Percentiles rank a stretch among this genome's conserved stretches.
These are phyloP conservation scores for Trachemys scripta DNA, from an alignment of 2,113 vertebrate genomes.

Conservation along the genomic window DNA sequence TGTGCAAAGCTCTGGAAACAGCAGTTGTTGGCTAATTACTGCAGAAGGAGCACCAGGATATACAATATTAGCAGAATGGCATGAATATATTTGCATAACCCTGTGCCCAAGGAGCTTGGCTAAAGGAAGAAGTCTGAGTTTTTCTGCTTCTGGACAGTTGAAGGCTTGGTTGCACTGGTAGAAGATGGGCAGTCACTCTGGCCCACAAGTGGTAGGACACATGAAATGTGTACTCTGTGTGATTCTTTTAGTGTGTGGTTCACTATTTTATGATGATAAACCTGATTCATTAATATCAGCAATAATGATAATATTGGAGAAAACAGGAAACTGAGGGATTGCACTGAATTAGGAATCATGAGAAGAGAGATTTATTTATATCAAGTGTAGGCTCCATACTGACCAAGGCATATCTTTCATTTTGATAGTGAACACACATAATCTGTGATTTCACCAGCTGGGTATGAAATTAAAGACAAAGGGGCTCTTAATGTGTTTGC, in stretches of 20 bases:
- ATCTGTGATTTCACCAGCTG: background rate
- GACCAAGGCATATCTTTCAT: background rate
- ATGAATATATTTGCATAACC: background rate
- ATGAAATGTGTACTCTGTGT: background rate
- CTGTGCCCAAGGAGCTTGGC: background rate
- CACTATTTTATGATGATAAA: background rate
- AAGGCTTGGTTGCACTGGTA: background rate
- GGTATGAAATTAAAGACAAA: constrained; percentile 14
- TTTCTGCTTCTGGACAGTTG: background rate
- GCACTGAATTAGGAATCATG: background rate
- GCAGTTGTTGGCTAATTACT: background rate
- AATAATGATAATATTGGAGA: background rate
- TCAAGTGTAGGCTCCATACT: background rate
- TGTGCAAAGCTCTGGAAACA: background rate
- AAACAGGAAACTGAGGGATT: background rate
- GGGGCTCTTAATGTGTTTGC: background rate
- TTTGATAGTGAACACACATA: background rate
- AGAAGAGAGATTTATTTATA: background rate
- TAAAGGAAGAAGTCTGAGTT: background rate
- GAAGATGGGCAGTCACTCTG: background rate
- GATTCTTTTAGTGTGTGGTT: background rate
- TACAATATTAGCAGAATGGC: background rate
- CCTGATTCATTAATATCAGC: constrained; percentile 2
- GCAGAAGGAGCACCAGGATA: background rate
- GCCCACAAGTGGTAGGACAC: background rate